Percentiles rank a stretch among this genome's conserved stretches.
phyloP scores from a whole-genome alignment of 1,140 invertebrate species.

The Drosophila seguyi region DNA sequence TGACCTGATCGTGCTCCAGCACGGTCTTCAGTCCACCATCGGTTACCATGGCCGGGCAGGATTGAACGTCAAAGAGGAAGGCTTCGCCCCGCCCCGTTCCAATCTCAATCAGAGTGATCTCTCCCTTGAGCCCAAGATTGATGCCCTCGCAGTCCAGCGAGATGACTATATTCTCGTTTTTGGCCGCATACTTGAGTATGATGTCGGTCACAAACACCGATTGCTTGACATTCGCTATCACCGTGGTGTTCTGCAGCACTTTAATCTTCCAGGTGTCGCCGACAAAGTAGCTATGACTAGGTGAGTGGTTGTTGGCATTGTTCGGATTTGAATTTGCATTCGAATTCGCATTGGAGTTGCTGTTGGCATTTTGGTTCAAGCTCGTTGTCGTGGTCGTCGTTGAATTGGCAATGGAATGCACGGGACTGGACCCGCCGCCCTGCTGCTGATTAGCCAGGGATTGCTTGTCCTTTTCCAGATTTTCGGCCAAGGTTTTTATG shows the following conservation, averaged over 20 bases:
- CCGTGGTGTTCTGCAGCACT: constrained; percentile 92
- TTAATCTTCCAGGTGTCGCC: constrained; percentile 92
- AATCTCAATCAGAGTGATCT: constrained; percentile 94
- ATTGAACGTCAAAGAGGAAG: constrained; percentile 95
- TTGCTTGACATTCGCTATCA: constrained; percentile 92
- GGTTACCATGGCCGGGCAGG: constrained; percentile 92
- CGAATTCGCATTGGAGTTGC: neutral
- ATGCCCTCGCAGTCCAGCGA: constrained; percentile 96
- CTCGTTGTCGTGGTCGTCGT: neutral
- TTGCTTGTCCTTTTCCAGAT: constrained; percentile 92
- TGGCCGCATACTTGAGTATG: constrained; percentile 89
- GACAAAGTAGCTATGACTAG: constrained; percentile 86
- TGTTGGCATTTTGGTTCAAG: constrained; percentile 48
- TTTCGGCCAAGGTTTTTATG: constrained; percentile 95
- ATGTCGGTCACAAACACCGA: constrained; percentile 91
- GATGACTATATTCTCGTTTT: constrained; percentile 88
- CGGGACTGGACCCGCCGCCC: constrained; percentile 73
- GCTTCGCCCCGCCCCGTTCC: constrained; percentile 91
- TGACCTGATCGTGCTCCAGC: constrained; percentile 92
- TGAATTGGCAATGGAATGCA: constrained; percentile 72
- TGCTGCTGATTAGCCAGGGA: constrained; percentile 85
- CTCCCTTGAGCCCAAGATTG: constrained; percentile 93
- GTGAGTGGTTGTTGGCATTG: constrained; percentile 64
- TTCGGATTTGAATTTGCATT: constrained; percentile 24
- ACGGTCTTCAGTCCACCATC: constrained; percentile 92